Evolutionary conservation across 2,113 vertebrate species (phyloP).

Genomic region (Plecturocebus donacophilus): DNA sequence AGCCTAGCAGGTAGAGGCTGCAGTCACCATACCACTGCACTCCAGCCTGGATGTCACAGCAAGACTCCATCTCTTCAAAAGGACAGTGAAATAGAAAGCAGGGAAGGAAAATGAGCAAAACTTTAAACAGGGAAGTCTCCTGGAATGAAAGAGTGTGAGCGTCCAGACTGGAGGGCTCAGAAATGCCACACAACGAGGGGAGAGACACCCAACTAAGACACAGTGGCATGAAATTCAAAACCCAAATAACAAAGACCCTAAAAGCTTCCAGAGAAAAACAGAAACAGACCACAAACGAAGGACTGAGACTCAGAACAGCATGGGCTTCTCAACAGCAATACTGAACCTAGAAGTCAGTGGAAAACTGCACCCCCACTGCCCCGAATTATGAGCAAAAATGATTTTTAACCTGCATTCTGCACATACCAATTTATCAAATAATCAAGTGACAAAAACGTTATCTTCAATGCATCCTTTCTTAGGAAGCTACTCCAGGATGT

Average conservation of each 20-base stretch:
- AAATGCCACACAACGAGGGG: rapidly evolving
- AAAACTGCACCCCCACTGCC: not conserved
- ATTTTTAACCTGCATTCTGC: not conserved
- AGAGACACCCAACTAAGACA: not conserved
- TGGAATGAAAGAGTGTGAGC: not conserved
- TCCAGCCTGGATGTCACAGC: too few relatives aligned
- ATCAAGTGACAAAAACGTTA: not conserved
- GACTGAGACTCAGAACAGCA: not conserved
- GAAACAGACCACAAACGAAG: rapidly evolving
- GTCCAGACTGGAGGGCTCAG: not conserved
- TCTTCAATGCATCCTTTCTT: not conserved
- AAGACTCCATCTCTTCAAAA: too few relatives aligned
- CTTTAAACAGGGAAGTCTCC: rapidly evolving
- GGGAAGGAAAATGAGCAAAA: not conserved
- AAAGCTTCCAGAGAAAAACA: not conserved
- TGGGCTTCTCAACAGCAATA: not conserved
- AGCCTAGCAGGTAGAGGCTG: too few relatives aligned
- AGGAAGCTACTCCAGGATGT: not conserved
- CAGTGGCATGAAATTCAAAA: not conserved
- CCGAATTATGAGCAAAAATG: not conserved
- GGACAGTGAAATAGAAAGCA: not conserved
- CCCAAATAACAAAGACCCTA: too few relatives aligned
- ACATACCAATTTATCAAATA: not conserved
- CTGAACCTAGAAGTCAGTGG: rapidly evolving
- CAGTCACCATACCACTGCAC: too few relatives aligned